phyloP scores from a whole-genome alignment of 2,797 vertebrate species.

The Alexandromys oeconomus region DNA sequence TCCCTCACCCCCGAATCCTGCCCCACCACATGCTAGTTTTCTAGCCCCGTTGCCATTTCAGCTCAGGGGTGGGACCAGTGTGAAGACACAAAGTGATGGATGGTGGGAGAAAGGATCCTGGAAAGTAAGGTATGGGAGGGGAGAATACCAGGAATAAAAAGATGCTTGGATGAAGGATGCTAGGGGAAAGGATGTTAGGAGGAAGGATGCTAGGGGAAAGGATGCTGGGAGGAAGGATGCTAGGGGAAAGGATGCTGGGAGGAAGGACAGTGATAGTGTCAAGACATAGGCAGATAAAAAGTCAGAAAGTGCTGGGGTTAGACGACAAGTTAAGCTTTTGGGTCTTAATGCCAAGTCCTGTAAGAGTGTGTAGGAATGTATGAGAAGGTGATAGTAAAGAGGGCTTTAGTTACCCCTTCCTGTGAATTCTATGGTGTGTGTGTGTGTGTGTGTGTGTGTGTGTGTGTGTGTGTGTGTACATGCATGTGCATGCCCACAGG shows the following conservation, averaged over 20 bases:
- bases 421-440: neutral
- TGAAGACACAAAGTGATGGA: neutral
- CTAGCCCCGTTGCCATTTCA: neutral
- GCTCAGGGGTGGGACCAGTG: neutral
- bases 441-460: neutral
- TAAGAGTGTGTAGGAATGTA: neutral
- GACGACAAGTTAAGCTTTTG: neutral
- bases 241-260: neutral
- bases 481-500: accelerated
- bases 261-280: neutral
- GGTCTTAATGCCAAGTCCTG: neutral
- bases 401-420: neutral
- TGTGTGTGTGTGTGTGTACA: neutral
- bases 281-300: neutral
- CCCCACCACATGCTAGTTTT: neutral
- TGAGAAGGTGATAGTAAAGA: neutral
- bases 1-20: neutral
- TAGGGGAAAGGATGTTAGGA: too few relatives aligned
- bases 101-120: neutral
- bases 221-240: neutral
- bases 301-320: neutral
- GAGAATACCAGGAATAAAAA: neutral
- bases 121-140: neutral
- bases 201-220: neutral
- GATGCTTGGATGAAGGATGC: neutral